phyloP scores from a whole-genome alignment of 1,140 invertebrate genomes.

The Campoletis sonorensis region DNA sequence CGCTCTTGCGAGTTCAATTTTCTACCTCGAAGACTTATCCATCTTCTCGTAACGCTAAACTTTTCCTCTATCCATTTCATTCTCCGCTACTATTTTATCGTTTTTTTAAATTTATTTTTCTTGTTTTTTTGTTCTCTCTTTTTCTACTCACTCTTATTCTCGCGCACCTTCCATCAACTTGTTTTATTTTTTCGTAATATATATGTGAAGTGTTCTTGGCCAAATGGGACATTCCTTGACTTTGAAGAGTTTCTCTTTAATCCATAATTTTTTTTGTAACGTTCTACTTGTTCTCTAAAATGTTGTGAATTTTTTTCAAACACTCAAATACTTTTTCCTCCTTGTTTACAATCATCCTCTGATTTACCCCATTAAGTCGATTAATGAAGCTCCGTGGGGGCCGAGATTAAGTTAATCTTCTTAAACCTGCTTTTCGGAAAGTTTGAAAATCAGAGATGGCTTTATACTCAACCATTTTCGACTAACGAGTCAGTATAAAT shows the following conservation, averaged over 20 bases:
- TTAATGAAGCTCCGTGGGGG: neutral
- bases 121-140: neutral
- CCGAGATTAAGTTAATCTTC: too few species aligned
- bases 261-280: too few species aligned
- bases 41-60: constrained; percentile 32
- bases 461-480: neutral
- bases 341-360: too few species aligned
- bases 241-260: neutral
- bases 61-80: constrained; percentile 34
- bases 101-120: too few species aligned
- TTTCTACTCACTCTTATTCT: constrained; percentile 25
- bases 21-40: constrained; percentile 43
- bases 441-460: neutral
- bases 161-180: neutral
- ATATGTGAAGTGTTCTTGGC: neutral
- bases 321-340: too few species aligned
- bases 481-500: neutral
- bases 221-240: neutral
- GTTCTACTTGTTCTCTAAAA: too few species aligned
- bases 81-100: neutral
- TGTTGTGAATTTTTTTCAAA: too few species aligned
- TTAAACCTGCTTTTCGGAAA: neutral
- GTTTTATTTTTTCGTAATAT: neutral
- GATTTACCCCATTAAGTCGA: neutral
- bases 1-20: constrained; percentile 34